A percentile compares a stretch with the other conserved stretches of the same genome.
Evolutionary conservation across 2,113 vertebrate species (phyloP).

Genomic region (Choloepus hoffmanni): DNA sequence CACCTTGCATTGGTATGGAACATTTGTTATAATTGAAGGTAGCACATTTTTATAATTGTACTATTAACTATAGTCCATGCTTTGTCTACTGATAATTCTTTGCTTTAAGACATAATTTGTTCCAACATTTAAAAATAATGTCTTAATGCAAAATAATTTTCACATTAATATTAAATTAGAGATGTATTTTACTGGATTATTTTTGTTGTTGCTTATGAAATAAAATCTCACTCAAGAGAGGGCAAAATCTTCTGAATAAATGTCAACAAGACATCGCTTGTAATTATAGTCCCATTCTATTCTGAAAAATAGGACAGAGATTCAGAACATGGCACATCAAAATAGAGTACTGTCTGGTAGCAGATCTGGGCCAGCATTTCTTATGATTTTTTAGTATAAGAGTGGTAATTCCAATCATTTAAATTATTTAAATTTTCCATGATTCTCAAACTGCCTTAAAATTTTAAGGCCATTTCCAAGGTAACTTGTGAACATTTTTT

Average conservation of each 20-base stretch:
- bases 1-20: no score
- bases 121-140: background rate
- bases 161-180: constrained; percentile 8
- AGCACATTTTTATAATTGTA: no score
- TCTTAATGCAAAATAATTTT: background rate
- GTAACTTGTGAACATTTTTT: background rate
- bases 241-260: background rate
- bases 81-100: background rate
- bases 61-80: no score
- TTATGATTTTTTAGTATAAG: background rate
- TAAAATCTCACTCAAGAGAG: background rate
- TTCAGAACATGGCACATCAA: background rate
- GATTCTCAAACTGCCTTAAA: background rate
- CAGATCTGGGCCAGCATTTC: background rate
- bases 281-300: background rate
- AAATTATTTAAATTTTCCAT: background rate
- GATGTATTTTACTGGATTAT: background rate
- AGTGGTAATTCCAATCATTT: background rate
- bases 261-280: background rate
- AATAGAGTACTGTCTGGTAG: background rate
- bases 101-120: background rate
- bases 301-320: background rate
- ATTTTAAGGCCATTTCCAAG: background rate
- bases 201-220: constrained; percentile 11
- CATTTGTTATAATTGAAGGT: no score